Base-by-base conservation (phyloP, 2,797 vertebrate genomes). In the Clarias fuscus region DNA sequence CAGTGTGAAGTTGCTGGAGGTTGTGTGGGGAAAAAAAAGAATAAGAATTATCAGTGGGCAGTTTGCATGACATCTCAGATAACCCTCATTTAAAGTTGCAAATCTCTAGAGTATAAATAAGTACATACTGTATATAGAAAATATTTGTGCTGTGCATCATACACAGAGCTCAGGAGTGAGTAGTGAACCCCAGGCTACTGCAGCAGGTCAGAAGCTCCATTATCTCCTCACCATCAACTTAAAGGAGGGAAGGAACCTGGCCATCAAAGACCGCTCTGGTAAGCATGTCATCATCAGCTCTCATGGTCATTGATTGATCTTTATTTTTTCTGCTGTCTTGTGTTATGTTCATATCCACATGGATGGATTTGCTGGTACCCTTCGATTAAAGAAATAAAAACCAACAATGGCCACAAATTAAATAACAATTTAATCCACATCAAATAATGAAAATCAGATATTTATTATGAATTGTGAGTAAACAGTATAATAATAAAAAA, bases 181-280 rank as follows among this genome's bases (percentile, higher is more conserved):
- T 1, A 86, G 71, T 0, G 96, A 96, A 2, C 84, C 88, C 22
- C 80, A 93, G 82, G 87, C 87, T 76, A 92, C 92, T 27, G 84
- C 86, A 56, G 88, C 93, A 5, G 90, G 93, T 62, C 96, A 95
- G 90, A 93, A 95, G 58, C 93, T 95, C 56, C 96, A 95, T 17
- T 98, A 98, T 91, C 95, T 99, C 65, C 92, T 99, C 84, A 97
- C 92, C 89, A 96, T 99, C 88, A 97, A 96, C 90, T 92, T 99
- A 53, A 98, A 96, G 91, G 95, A 96, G 86, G 98, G 98, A 73
- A 93, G 93, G 82, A 97, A 98, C 90, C 95, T 99, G 88, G 97
- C 97, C 77, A 92, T 98, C 93, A 93, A 96, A 84, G 95, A 98
- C 91, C 98, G 98, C 83, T 96, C 96, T 1, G 98, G 98, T 99